Base-by-base conservation (phyloP, 2,888 invertebrate genomes). In the Caenorhabditis sp. region DNA sequence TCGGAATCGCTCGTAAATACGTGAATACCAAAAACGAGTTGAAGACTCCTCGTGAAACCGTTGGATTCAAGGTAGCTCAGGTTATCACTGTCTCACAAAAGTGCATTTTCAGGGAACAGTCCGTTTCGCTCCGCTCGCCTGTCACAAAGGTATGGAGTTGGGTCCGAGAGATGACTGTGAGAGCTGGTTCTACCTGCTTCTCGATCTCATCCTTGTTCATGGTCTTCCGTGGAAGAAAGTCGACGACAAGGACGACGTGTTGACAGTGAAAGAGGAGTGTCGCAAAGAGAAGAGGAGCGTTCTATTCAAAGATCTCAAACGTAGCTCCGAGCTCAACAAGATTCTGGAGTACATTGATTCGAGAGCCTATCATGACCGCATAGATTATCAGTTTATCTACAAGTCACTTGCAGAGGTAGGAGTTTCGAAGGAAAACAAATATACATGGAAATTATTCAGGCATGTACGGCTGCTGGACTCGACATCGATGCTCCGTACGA, bases 111-210 rank as follows among this genome's bases (percentile, higher is more conserved):
- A 90, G 83, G 91, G 91, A 38, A 91, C 90, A 3, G 87, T 91
- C 24, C 85, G 87, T 10, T 91, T 89, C 75, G 91, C 91, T n/a
- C 84, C 91, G 12, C 22, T 90, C 14, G 80, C 82, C 1, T 90
- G 89, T 68, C 91, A 91, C 79, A 54, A 63, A 31, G 84, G 76
- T 63, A 61, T 68, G 41, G 91, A 91, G 56, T 66, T 89, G 69
- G 87, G 88, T 8, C 83, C 82, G 56, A 89, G 89, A 72, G 91
- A 91, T 74, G 90, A 91, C 72, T 89, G 88, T 68, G 91, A 91
- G 68, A 86, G 86, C 19, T 91, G 91, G 91, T 86, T 90, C 85
- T 91, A 91, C 63, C 84, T 90, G 35, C 82, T 91, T 22, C 35
- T 91, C 31, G 91, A 90, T 61, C 81, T 91, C 35, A 84, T 90